Conservation (phyloP, 2,113 vertebrate genomes). For the Meriones unguiculatus region DNA sequence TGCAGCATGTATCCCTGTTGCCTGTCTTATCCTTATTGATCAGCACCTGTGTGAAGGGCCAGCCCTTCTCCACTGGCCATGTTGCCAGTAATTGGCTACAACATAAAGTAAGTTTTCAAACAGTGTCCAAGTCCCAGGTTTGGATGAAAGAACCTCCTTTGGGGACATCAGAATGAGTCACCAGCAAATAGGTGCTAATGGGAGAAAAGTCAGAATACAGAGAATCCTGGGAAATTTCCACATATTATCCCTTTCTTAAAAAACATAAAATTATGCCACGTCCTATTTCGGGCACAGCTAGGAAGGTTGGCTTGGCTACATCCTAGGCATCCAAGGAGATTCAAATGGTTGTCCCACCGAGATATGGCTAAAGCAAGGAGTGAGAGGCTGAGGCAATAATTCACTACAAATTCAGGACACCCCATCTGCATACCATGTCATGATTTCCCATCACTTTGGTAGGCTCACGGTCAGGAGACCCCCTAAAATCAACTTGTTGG, state of each 20-base stretch:
- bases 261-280: conserved; percentile 18
- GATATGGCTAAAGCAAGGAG: not conserved
- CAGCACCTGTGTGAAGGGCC: not conserved
- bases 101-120: conserved; percentile 50
- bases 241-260: not conserved
- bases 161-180: conserved; percentile 18
- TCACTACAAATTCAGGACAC: not conserved
- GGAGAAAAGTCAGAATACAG: not conserved
- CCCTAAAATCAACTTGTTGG: not conserved
- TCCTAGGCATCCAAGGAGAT: conserved; percentile 6
- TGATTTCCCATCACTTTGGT: not conserved
- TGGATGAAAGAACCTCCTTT: conserved; percentile 31
- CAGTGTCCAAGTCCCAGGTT: conserved; percentile 23
- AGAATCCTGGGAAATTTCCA: conserved; percentile 9
- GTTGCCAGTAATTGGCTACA: not conserved
- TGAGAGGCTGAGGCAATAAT: not conserved
- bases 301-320: conserved; percentile 13
- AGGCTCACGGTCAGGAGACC: not conserved
- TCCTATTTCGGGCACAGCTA: not conserved
- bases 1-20: not conserved
- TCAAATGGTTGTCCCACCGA: conserved; percentile 25
- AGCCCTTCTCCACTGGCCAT: not conserved
- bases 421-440: not conserved
- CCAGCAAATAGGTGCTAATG: conserved; percentile 32
- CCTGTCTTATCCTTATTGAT: conserved; percentile 20